These are phyloP conservation scores for Neotoma lepida DNA, from an alignment of 2,113 vertebrate species.

Conservation along the genomic window DNA sequence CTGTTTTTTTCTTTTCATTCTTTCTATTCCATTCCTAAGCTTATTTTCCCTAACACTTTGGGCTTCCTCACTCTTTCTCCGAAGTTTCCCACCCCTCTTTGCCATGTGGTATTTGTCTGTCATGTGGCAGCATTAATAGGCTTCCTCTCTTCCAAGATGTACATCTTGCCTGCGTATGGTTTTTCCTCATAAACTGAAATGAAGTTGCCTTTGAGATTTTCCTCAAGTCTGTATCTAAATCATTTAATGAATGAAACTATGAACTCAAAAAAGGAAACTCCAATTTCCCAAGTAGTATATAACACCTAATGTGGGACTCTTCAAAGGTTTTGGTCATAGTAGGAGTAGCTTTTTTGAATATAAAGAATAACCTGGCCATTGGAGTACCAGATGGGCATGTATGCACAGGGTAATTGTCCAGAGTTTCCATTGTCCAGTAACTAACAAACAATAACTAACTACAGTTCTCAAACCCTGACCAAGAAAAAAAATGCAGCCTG, in stretches of 20 bases:
- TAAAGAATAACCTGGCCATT: not conserved
- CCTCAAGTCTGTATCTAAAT: not conserved
- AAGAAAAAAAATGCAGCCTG: not conserved
- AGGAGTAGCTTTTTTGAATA: not conserved
- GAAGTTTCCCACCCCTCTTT: not conserved
- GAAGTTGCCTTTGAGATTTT: not conserved
- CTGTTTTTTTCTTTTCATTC: not conserved
- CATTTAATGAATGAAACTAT: not conserved
- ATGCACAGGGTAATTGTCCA: fast-evolving
- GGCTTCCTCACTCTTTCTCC: not conserved
- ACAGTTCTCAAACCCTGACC: no score
- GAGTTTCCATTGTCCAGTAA: not conserved
- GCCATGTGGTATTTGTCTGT: not conserved
- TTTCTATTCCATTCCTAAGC: not conserved
- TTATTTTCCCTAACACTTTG: not conserved
- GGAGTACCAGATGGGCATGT: not conserved
- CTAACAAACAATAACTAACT: not conserved
- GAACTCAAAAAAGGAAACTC: not conserved
- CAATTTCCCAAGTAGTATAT: not conserved
- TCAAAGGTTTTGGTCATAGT: not conserved
- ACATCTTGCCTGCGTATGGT: not conserved
- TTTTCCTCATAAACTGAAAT: not conserved
- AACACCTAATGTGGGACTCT: not conserved
- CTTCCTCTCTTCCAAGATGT: not conserved
- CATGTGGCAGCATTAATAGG: no score